These are phyloP conservation scores for Physeter macrocephalus DNA, from an alignment of 2,113 vertebrate genomes.

Conservation along the genomic window DNA sequence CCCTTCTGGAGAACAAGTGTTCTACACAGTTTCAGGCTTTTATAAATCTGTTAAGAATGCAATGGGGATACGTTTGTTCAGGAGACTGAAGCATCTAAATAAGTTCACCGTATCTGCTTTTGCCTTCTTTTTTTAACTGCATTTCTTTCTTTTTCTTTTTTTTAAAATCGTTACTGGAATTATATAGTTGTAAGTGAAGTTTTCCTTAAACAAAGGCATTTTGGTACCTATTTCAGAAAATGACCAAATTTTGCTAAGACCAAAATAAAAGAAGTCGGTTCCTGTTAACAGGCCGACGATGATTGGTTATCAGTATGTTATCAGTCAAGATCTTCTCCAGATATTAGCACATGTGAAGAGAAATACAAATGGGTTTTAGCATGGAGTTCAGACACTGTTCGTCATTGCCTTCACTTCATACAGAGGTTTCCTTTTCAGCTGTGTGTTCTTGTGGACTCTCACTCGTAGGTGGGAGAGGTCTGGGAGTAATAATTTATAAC, in stretches of 20 bases:
- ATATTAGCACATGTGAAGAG: neutral
- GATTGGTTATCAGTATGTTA: neutral
- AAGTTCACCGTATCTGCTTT: neutral
- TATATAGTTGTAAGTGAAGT: neutral
- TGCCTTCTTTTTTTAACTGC: neutral
- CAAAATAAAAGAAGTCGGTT: neutral
- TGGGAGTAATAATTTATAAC: neutral
- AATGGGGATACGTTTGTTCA: neutral
- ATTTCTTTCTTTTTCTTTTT: neutral
- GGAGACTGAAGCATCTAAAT: neutral
- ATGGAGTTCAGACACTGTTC: neutral
- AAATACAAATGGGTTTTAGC: neutral
- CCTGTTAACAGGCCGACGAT: neutral
- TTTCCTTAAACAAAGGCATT: neutral
- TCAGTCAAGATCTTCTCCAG: neutral
- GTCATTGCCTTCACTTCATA: neutral
- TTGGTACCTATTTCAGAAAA: neutral
- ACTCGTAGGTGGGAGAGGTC: neutral
- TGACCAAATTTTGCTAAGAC: slow-evolving; percentile 15
- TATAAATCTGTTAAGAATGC: neutral
- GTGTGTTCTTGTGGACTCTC: neutral
- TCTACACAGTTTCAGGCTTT: slow-evolving; percentile 28
- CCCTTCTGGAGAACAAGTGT: neutral
- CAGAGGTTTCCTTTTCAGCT: neutral
- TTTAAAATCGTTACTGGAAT: neutral